phyloP scores from a whole-genome alignment of 2,113 vertebrate genomes.

The Hippocampus zosterae region DNA sequence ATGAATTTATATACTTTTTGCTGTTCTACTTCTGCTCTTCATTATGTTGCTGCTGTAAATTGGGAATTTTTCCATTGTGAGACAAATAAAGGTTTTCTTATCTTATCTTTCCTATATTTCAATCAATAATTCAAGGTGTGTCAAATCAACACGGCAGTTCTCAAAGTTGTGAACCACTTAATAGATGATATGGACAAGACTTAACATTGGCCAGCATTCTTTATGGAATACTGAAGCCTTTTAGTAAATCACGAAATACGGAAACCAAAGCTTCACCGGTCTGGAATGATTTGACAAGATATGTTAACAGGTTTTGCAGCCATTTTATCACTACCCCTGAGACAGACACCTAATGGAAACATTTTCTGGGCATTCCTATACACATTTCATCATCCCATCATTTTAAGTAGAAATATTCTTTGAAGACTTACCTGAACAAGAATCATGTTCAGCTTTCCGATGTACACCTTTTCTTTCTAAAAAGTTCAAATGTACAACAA shows the following conservation, averaged over 20 bases:
- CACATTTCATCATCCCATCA: background rate
- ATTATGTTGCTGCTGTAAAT: too few relatives aligned
- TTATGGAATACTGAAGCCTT: background rate
- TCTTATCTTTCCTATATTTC: too few relatives aligned
- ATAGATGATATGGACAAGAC: too few relatives aligned
- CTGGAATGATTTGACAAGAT: constrained; percentile 2
- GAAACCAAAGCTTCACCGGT: background rate
- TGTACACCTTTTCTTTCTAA: constrained; percentile 98
- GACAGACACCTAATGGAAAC: background rate
- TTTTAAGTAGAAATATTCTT: background rate
- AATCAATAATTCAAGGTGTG: too few relatives aligned
- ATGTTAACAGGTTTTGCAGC: constrained; percentile 15
- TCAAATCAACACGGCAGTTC: too few relatives aligned
- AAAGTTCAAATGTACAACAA: constrained; percentile 8
- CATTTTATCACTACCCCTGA: background rate
- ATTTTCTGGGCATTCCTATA: background rate
- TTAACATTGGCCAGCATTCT: background rate
- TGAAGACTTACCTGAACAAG: constrained; percentile 88
- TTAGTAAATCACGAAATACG: background rate
- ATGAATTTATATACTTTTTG: too few relatives aligned
- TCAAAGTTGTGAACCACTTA: too few relatives aligned
- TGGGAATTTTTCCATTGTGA: too few relatives aligned
- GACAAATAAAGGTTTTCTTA: too few relatives aligned
- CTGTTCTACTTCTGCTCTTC: too few relatives aligned
- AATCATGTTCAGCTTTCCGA: constrained; percentile 99